phyloP scores from a whole-genome alignment of 2,888 invertebrate genomes.

The Loripinus fragilis region DNA sequence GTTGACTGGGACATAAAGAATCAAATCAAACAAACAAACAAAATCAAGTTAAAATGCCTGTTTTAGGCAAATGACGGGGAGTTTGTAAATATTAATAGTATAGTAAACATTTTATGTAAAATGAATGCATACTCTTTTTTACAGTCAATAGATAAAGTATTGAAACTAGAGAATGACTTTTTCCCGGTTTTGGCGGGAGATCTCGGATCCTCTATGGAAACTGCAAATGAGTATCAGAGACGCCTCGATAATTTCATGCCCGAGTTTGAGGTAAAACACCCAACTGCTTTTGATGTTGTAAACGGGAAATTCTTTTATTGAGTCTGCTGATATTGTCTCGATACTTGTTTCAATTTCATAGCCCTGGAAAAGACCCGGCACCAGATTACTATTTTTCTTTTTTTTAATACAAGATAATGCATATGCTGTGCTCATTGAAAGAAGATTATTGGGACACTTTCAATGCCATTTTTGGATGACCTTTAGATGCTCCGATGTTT shows the following conservation, averaged over 20 bases:
- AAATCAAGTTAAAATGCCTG: too few species aligned
- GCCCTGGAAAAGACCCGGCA: too few species aligned
- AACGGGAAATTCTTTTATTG: not conserved
- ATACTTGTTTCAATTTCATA: too few species aligned
- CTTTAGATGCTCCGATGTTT: too few species aligned
- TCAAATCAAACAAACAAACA: too few species aligned
- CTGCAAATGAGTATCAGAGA: conserved; percentile 77
- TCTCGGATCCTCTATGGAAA: conserved; percentile 85
- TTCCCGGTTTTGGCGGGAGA: conserved; percentile 90
- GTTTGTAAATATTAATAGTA: not conserved
- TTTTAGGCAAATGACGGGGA: too few species aligned
- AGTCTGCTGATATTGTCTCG: conserved; percentile 9
- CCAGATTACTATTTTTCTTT: too few species aligned
- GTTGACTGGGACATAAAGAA: too few species aligned
- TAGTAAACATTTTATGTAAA: not conserved
- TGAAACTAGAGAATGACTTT: conserved; percentile 88
- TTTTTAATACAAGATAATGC: too few species aligned
- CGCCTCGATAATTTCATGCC: conserved; percentile 81
- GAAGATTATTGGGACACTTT: too few species aligned
- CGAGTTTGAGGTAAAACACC: conserved; percentile 77
- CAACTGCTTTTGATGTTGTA: conserved; percentile 7
- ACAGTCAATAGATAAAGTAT: conserved; percentile 83
- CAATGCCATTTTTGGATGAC: too few species aligned
- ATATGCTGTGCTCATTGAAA: too few species aligned
- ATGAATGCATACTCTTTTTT: conserved; percentile 49